Evolutionary conservation across 2,888 invertebrate genomes (phyloP), one percentile per base, ranked within the genome.

Genomic region (Lysandra bellargus): DNA sequence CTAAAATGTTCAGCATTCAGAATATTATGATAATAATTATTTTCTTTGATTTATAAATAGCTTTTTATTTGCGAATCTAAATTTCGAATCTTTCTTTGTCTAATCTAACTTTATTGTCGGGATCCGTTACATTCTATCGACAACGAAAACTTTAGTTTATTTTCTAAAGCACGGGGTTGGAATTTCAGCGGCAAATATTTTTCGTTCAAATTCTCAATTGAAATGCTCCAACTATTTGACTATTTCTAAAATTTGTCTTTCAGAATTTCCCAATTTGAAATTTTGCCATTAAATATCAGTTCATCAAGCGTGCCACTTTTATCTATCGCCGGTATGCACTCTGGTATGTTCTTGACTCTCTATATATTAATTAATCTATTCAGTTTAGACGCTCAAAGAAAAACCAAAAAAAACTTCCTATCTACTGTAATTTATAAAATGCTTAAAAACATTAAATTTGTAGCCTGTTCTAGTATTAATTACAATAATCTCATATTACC

Each of bases 231-330:
- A 30, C 64, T 69, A 69, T 69, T 69, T 33, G 37, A 33, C 33
- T 69, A 69, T 69, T 69, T 69, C 69, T 69, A 69, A 69, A 69
- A 69, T 69, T 17, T 14, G 69, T 17, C 69, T 69, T 69, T 33
- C 69, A 17, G 69, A 14, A 69, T 69, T 37, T 69, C 33, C 69
- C 4, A 37, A 69, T 69, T 23, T 23, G 23, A 23, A 23, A 69
- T 69, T 69, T 69, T 69, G 33, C 33, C 33, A 37, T 2, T 37
- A 37, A 37, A 69, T 37, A 69, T 69, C 17, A 69, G 17, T 69
- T 69, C 5, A 69, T 69, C 69, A 17, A 69, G 69, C 37, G 4
- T 37, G 23, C 9, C 33, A 5, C 69, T 37, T 37, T 37, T 17
- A 69, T 37, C 69, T 33, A 33, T 69, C 33, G 2, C 69, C 14